Base-by-base conservation (phyloP, 2,888 invertebrate genomes). In the Phaedon cochleariae region DNA sequence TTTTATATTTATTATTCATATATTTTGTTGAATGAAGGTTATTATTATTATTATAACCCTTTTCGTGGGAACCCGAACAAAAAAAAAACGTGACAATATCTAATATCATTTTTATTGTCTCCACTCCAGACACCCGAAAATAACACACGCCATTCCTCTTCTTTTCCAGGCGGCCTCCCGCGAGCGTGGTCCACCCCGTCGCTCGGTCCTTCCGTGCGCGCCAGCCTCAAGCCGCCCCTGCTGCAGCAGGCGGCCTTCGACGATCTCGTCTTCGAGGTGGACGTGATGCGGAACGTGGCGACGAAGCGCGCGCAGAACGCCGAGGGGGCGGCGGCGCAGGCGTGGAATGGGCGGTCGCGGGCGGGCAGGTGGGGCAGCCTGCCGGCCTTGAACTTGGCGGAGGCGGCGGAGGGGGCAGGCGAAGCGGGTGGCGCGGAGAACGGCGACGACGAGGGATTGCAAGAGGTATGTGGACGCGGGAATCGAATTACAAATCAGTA, bases 231-330 rank as follows among this genome's bases (percentile, higher is more conserved):
- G 77, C 92, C 94, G 21, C 95, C 95, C 2, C 85, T 93, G 73
- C 85, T 95, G 58, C 95, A 95, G 80, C 94, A 94, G 82, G 94
- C 94, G 49, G 91, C 94, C 46, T 94, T 95, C 84, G 94, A 94
- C 82, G 92, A 93, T 81, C 88, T 89, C 74, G 82, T 89, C 12
- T 95, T 93, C 85, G 88, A 90, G 62, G 90, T 95, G 71, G 95
- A 96, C 83, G 91, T 94, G 51, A 92, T 92, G 87, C 85, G 94
- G 55, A 93, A 94, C 80, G 89, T 94, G 70, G 90, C 90, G 45
- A 87, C 90, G 17, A 86, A 90, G 45, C 86, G 80, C 76, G 9
- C 78, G 71, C 72, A 73, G 59, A 62, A 81, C 0, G 10, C 67
- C 65, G 64, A 85, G 83, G 21, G 85, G 80, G 12, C 85, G 83